Evolutionary conservation across 2,888 invertebrate genomes (phyloP).

Genomic region (Palloptera scutellata): DNA sequence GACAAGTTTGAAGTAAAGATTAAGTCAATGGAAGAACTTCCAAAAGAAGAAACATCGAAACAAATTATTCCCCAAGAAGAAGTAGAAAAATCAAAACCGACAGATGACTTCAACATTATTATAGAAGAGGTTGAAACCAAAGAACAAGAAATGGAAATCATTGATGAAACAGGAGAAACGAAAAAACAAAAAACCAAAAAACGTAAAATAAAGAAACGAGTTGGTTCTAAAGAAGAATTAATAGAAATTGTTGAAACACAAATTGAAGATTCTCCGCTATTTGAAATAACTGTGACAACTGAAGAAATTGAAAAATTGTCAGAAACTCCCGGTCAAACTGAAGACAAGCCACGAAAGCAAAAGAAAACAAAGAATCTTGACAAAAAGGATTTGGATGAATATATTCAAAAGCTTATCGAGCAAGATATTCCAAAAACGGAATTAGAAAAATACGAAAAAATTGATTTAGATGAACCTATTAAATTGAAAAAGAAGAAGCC

Average conservation of each 20-base stretch:
- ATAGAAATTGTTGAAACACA: slow-evolving; percentile 63
- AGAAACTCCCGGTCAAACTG: slow-evolving; percentile 29
- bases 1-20: slow-evolving; percentile 34
- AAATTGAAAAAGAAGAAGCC: slow-evolving; percentile 57
- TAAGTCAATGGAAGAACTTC: slow-evolving; percentile 34
- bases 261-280: slow-evolving; percentile 63
- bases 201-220: slow-evolving; percentile 61
- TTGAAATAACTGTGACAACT: slow-evolving; percentile 61
- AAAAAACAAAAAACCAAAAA: slow-evolving; percentile 58
- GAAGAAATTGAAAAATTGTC: slow-evolving; percentile 44
- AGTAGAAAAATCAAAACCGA: slow-evolving; percentile 16
- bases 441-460: slow-evolving; percentile 64
- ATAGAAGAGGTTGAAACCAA: slow-evolving; percentile 47
- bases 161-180: slow-evolving; percentile 53
- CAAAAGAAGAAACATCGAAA: slow-evolving; percentile 19
- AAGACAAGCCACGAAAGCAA: slow-evolving; percentile 48
- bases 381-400: slow-evolving; percentile 60
- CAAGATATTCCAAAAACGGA: slow-evolving; percentile 63
- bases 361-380: slow-evolving; percentile 60
- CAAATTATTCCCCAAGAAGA: slow-evolving; percentile 11
- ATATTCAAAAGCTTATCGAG: slow-evolving; percentile 61
- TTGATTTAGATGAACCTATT: slow-evolving; percentile 61
- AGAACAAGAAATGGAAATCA: slow-evolving; percentile 36
- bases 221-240: slow-evolving; percentile 65
- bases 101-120: slow-evolving; percentile 45